Conservation (phyloP, 2,113 vertebrate species). For the Electrona antarctica region DNA sequence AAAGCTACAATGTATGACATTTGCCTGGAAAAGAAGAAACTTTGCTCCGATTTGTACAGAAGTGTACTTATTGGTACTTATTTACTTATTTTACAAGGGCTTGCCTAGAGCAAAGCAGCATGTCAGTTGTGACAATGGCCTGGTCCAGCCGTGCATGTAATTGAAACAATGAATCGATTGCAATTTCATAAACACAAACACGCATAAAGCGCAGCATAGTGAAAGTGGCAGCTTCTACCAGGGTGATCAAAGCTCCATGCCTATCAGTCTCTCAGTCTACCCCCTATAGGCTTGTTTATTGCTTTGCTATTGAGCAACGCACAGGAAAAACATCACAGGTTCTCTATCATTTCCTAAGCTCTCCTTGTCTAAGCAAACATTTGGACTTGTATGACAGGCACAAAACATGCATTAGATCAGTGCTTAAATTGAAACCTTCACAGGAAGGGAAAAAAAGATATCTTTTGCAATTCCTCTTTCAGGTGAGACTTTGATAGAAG, state of each 20-base stretch:
- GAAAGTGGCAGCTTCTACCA: constrained; percentile 57
- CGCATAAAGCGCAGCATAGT: constrained; percentile 62
- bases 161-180: constrained; percentile 73
- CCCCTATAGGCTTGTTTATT: constrained; percentile 39
- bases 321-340: constrained; percentile 38
- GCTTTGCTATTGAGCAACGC: constrained; percentile 46
- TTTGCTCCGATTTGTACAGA: constrained; percentile 7
- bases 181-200: constrained; percentile 74
- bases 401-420: constrained; percentile 32
- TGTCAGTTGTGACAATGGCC: constrained; percentile 64
- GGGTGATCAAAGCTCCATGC: constrained; percentile 66
- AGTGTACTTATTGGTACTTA: no score
- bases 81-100: constrained; percentile 47
- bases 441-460: background rate
- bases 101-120: constrained; percentile 55
- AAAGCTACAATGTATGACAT: constrained; percentile 3
- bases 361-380: constrained; percentile 36
- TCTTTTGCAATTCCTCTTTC: constrained; percentile 8
- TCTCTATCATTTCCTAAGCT: constrained; percentile 40
- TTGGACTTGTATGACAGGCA: constrained; percentile 28
- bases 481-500: background rate
- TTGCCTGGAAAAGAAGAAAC: constrained; percentile 14
- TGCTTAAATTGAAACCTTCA: constrained; percentile 25
- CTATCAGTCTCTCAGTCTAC: constrained; percentile 61
- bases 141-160: constrained; percentile 67